Evolutionary conservation across 1,140 invertebrate species (phyloP).

Genomic region (Anoplophora glabripennis): DNA sequence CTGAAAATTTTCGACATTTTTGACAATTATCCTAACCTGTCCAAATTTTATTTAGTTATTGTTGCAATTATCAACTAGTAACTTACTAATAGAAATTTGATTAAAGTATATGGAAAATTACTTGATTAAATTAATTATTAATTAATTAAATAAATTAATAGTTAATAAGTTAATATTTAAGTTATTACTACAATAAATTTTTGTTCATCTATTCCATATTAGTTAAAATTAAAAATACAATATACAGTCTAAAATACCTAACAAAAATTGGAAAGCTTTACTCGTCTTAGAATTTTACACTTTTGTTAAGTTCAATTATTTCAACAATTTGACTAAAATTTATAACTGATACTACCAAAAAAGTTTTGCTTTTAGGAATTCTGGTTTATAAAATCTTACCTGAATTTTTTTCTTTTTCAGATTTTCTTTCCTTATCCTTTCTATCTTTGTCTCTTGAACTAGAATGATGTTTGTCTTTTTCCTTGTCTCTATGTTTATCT

Average conservation of each 20-base stretch:
- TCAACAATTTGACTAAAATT: background rate
- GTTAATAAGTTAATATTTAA: no score
- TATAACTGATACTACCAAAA: background rate
- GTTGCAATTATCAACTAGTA: no score
- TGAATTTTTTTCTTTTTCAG: constrained; percentile 29
- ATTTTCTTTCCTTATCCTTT: constrained; percentile 38
- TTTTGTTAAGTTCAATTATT: background rate
- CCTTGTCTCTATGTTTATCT: constrained; percentile 47
- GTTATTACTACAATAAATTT: no score
- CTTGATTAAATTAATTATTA: no score
- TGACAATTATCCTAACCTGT: background rate
- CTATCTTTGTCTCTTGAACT: constrained; percentile 55
- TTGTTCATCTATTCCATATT: no score
- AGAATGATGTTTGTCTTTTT: constrained; percentile 31
- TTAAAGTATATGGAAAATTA: no score
- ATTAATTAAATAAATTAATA: no score
- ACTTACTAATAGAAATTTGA: no score
- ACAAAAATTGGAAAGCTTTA: no score
- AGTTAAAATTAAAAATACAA: no score
- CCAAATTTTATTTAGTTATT: background rate
- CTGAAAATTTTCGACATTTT: constrained; percentile 15
- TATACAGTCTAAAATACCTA: no score
- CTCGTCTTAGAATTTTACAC: constrained; percentile 1
- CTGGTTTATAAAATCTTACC: constrained; percentile 12
- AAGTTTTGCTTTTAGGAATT: no score